These are phyloP conservation scores for Microchrysa polita DNA, from an alignment of 2,888 invertebrate species.

Conservation along the genomic window DNA sequence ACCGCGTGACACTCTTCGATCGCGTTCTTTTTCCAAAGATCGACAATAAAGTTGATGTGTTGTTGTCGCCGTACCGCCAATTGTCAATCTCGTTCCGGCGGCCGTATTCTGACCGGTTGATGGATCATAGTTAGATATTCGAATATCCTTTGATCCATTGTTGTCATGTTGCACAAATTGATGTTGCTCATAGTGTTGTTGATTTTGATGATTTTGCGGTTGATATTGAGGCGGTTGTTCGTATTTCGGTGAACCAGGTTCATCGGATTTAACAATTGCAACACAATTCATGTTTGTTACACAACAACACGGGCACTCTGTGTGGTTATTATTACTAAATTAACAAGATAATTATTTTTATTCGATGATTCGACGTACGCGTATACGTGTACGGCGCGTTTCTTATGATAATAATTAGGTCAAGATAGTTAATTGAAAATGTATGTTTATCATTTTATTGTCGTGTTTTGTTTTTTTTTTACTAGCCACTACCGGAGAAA, in stretches of 20 bases:
- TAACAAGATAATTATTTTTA: background rate
- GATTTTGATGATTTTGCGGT: constrained; percentile 20
- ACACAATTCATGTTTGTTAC: constrained; percentile 62
- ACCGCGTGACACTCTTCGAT: constrained; percentile 61
- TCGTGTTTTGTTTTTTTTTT: too few relatives aligned
- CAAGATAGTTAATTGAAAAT: constrained; percentile 5
- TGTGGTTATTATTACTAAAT: constrained; percentile 1
- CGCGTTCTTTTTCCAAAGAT: constrained; percentile 56
- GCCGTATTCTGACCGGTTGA: background rate
- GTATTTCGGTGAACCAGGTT: constrained; percentile 38
- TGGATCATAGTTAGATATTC: background rate
- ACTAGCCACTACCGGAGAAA: background rate
- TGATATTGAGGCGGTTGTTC: constrained; percentile 27
- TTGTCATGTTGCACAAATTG: constrained; percentile 21
- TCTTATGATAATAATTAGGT: background rate
- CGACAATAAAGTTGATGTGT: constrained; percentile 57
- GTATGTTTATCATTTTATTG: constrained; percentile 21
- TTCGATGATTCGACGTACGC: background rate
- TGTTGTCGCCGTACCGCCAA: constrained; percentile 52
- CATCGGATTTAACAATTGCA: constrained; percentile 59
- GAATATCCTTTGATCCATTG: constrained; percentile 14
- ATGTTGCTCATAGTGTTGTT: constrained; percentile 25
- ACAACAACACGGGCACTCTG: background rate
- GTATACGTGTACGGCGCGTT: background rate
- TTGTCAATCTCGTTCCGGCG: background rate